Evolutionary conservation across 2,113 vertebrate genomes (phyloP).

Genomic region (Lipophrys pholis): DNA sequence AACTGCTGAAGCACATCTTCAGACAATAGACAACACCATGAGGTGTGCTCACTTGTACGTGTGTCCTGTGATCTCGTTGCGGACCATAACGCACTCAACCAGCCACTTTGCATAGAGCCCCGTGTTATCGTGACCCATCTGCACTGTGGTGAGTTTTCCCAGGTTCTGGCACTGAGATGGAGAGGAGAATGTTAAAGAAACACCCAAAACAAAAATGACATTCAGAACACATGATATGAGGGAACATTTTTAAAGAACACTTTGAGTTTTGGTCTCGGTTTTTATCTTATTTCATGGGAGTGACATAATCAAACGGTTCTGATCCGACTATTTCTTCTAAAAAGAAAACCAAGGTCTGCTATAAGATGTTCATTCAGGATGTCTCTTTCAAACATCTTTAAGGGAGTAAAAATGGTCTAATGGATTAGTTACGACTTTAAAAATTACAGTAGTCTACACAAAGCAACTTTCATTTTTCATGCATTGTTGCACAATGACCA

Average conservation of each 20-base stretch:
- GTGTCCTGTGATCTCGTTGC: conserved; percentile 98
- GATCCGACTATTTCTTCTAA: too few relatives aligned
- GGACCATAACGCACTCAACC: conserved; percentile 94
- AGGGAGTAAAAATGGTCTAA: too few relatives aligned
- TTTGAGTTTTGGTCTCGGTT: too few relatives aligned
- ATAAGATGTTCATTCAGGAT: too few relatives aligned
- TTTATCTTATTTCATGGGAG: too few relatives aligned
- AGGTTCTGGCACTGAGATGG: conserved; percentile 93
- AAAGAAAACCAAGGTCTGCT: too few relatives aligned
- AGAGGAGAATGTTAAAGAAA: neutral
- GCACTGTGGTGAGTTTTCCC: conserved; percentile 97
- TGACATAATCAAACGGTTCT: too few relatives aligned
- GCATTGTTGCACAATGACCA: too few relatives aligned
- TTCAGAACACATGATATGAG: neutral
- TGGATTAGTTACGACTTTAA: too few relatives aligned
- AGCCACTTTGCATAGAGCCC: conserved; percentile 98
- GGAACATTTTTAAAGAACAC: neutral
- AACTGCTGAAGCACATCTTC: neutral
- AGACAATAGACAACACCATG: neutral
- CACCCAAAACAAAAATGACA: neutral
- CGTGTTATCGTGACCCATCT: conserved; percentile 98
- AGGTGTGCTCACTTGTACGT: conserved; percentile 91
- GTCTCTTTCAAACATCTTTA: too few relatives aligned
- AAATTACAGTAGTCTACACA: too few relatives aligned
- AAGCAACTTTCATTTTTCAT: too few relatives aligned